Base-by-base conservation (phyloP, 2,113 vertebrate genomes). In the Progne subis region DNA sequence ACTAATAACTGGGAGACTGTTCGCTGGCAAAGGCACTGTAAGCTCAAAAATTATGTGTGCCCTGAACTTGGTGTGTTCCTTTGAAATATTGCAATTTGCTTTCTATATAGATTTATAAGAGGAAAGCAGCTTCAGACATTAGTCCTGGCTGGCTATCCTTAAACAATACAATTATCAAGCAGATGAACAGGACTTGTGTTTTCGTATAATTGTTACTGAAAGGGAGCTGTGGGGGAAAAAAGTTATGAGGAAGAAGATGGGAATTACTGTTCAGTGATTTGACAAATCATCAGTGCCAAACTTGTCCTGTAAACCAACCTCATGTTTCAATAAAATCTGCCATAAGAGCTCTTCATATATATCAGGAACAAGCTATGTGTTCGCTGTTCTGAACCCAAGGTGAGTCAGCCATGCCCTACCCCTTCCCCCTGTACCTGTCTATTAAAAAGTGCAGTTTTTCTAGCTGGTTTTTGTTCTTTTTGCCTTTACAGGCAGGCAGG, bases 371-470 rank as follows among this genome's bases (percentile, higher is more conserved):
- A 52, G 8, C 4, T 24, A 6, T 25, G 6, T 28, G 21, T 43
- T 84, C 78, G 21, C 9, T 53, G 53, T 21, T 70, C 61, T 4
- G 12, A 77, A 18, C 32, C 25, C 11, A 16, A 23, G 14, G 26
- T 12, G 11, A 12, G 23, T 41, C 8, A 29, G 3, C 13, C 0
- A 0, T 31, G 8, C 41, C 20, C 18, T 52, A 20, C 5, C 3
- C 17, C 3, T 34, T 34, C 9, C 9, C n/a, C 24, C 9, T 12
- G 9, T 24, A 68, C 4, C 24, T 41, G 3, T 23, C 57, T 53
- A 17, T 56, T 52, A 13, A 90, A 59, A 10, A 39, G 8, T 8
- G 8, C 12, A 18, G 6, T 16, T 39, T 53, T 63, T 59, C 28
- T 20, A 46, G 8, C 9, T 68, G 13, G 2, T 12, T 91, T 79